Base-by-base conservation (phyloP, 2,113 vertebrate species). In the Plestiodon gilberti region DNA sequence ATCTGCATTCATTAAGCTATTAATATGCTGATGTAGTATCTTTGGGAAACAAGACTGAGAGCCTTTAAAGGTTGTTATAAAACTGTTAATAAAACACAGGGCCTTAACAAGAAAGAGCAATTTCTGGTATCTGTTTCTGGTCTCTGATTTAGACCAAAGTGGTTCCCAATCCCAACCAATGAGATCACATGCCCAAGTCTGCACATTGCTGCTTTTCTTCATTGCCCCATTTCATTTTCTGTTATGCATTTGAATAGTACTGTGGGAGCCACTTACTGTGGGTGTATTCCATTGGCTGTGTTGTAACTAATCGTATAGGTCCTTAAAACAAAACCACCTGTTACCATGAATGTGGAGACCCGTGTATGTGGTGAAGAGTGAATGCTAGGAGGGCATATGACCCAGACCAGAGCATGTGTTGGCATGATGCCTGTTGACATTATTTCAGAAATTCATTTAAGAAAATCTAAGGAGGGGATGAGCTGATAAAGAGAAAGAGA, bases 401-500 rank as follows among this genome's bases (percentile, higher is more conserved):
- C 43, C 43, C 43, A 48, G 43, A 48, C 43, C 43, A 48, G 43
- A 48, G 8, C 43, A 48, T 8, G 43, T 28, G 64, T n/a, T n/a
- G n/a, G n/a, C n/a, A n/a, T n/a, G n/a, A n/a, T n/a, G n/a, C n/a
- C n/a, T 55, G 14, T 22, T 20, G 48, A 84, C 65, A 13, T 76
- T 76, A 13, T 84, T 35, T 77, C 61, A 59, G 25, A 57, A 57
- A 57, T 57, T 14, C 5, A 57, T 57, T 57, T 57, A 57, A 57
- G 55, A 57, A 57, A 80, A 28, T 61, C 33, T 14, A 79, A 61
- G 17, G 55, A 86, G 61, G 28, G 52, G 14, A 55, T 65, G 61
- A 86, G 22, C 38, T 65, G 61, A 48, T 65, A 84, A 78, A 78
- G 25, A 43, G 76, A 84, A 76, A 65, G 30, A 52, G 59, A 84